phyloP scores from a whole-genome alignment of 2,888 invertebrate species.

The Gandaritis pyraliata region DNA sequence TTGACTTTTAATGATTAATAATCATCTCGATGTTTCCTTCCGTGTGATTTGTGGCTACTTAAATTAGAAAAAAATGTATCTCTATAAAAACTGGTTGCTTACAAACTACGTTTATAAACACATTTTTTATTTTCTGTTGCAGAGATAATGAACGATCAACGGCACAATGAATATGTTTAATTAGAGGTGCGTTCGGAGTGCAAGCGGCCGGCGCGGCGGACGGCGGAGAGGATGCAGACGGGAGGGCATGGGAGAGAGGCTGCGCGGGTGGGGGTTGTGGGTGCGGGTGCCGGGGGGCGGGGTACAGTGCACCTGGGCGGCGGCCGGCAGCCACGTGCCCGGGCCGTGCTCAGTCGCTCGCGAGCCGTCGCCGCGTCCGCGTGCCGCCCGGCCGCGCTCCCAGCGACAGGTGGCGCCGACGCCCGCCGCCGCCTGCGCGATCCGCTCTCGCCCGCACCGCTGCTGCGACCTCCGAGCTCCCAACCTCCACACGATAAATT shows the following conservation, averaged over 20 bases:
- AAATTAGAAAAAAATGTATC: too few species aligned
- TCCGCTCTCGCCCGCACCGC: slow-evolving; percentile 54
- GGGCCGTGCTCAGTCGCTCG: slow-evolving; percentile 68
- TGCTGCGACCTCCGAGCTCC: slow-evolving; percentile 36
- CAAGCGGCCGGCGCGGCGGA: slow-evolving; percentile 37
- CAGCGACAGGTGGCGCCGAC: slow-evolving; percentile 74
- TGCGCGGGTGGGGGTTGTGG: slow-evolving; percentile 36
- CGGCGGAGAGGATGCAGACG: slow-evolving; percentile 40
- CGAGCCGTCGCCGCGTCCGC: slow-evolving; percentile 54
- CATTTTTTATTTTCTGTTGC: slow-evolving; percentile 18
- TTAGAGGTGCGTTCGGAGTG: slow-evolving; percentile 25
- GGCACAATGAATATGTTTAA: slow-evolving; percentile 38
- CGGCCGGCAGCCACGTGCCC: slow-evolving; percentile 75
- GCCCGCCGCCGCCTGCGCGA: slow-evolving; percentile 74
- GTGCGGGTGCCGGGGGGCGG: slow-evolving; percentile 47
- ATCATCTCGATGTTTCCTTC: too few species aligned
- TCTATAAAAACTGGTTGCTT: too few species aligned
- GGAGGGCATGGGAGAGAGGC: slow-evolving; percentile 37
- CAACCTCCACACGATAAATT: slow-evolving; percentile 46
- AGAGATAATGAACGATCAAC: slow-evolving; percentile 31
- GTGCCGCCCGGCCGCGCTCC: slow-evolving; percentile 49
- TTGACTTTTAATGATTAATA: too few species aligned
- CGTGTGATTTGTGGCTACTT: too few species aligned
- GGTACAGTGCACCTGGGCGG: slow-evolving; percentile 78
- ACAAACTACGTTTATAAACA: neutral